A percentile compares a stretch with the other conserved stretches of the same genome.
phyloP scores from a whole-genome alignment of 2,888 invertebrate genomes.

The Trachelus stipa region DNA sequence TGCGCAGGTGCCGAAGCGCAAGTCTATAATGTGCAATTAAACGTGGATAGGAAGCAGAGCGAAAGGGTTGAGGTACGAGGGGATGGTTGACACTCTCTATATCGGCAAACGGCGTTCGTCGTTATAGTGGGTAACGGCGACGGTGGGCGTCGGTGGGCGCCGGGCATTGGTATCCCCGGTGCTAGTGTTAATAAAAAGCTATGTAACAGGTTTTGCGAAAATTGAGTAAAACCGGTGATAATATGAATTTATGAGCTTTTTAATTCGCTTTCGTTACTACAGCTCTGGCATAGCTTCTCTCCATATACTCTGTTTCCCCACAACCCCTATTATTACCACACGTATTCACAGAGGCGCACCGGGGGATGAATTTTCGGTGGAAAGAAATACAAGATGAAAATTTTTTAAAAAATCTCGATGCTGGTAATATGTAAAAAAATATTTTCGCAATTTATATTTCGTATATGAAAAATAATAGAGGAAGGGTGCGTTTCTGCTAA shows the following conservation, averaged over 20 bases:
- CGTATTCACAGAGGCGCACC: background rate
- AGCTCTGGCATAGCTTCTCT: constrained; percentile 11
- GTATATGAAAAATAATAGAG: background rate
- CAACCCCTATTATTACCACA: background rate
- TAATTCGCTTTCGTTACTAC: constrained; percentile 42
- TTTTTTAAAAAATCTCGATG: background rate
- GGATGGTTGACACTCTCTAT: constrained; percentile 29
- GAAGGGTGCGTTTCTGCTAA: background rate
- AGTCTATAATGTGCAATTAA: constrained; percentile 63
- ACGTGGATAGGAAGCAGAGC: constrained; percentile 38
- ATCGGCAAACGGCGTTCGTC: constrained; percentile 18
- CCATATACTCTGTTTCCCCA: background rate
- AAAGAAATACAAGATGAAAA: background rate
- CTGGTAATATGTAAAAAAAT: background rate
- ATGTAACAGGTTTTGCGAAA: constrained; percentile 61
- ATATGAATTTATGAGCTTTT: constrained; percentile 57
- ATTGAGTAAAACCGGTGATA: constrained; percentile 54
- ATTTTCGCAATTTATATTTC: background rate
- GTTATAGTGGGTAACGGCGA: constrained; percentile 22
- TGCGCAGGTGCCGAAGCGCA: constrained; percentile 29
- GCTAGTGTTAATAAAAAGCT: constrained; percentile 58
- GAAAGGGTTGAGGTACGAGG: constrained; percentile 21
- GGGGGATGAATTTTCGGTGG: background rate
- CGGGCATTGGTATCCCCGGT: constrained; percentile 9
- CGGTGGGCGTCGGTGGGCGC: constrained; percentile 16